A percentile compares a stretch with the other conserved stretches of the same genome.
phyloP scores from a whole-genome alignment of 2,113 vertebrate species.

The Lasiurus borealis region DNA sequence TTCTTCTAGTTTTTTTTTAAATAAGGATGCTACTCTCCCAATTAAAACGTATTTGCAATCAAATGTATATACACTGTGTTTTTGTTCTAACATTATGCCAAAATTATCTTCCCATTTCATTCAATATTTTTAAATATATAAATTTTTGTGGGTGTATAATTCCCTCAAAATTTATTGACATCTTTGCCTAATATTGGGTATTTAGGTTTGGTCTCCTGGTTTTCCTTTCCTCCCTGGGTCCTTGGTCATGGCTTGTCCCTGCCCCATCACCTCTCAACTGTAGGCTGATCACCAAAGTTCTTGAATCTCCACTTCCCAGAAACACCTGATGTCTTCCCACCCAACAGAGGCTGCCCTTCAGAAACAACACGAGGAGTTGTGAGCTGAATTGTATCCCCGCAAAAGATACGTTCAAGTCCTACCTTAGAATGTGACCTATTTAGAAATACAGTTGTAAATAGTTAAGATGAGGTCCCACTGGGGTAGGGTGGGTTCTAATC shows the following conservation, averaged over 20 bases:
- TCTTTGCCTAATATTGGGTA: not conserved
- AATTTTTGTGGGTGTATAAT: not conserved
- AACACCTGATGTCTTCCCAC: not conserved
- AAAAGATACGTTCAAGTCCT: not conserved
- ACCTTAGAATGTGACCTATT: not conserved
- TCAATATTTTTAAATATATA: not conserved
- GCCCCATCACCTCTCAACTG: not conserved
- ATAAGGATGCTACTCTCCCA: not conserved
- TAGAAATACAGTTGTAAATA: not conserved
- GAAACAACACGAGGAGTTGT: not conserved
- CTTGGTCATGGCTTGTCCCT: not conserved
- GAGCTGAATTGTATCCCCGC: not conserved
- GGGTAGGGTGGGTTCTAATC: not conserved
- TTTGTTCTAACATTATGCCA: not conserved
- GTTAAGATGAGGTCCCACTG: not conserved
- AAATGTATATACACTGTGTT: not conserved
- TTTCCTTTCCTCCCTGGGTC: not conserved
- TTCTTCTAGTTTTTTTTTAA: not conserved
- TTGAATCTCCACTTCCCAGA: not conserved
- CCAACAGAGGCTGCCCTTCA: not conserved
- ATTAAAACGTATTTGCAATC: not conserved
- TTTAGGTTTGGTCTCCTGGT: not conserved
- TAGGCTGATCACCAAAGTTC: not conserved
- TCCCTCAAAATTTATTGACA: not conserved
- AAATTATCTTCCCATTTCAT: not conserved